Evolutionary conservation across 2,113 vertebrate genomes (phyloP).

Genomic region (Ranitomeya variabilis): DNA sequence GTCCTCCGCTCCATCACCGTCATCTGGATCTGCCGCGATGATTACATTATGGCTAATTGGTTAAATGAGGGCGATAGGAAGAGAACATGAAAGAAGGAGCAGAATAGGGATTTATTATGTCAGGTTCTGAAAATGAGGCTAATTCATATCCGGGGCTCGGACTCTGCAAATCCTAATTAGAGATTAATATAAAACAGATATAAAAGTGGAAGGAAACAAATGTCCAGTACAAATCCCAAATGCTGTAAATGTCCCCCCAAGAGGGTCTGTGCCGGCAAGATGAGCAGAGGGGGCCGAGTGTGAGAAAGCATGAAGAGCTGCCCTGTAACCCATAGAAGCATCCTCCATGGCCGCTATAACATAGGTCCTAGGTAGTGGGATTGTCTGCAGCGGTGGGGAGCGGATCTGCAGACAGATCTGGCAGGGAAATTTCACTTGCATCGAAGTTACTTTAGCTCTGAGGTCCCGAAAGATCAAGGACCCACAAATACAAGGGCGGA

Average conservation of each 20-base stretch:
- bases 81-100: neutral
- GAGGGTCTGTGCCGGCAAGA: no score
- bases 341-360: no score
- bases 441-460: no score
- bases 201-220: neutral
- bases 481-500: no score
- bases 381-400: no score
- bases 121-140: neutral
- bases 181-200: neutral
- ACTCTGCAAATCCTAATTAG: neutral
- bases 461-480: no score
- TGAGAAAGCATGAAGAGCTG: no score
- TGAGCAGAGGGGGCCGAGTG: no score
- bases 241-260: neutral
- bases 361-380: no score
- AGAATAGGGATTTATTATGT: neutral
- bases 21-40: neutral
- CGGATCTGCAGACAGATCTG: no score
- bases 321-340: no score
- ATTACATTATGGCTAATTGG: slow-evolving; percentile 30
- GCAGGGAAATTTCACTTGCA: no score
- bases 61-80: slow-evolving; percentile 15
- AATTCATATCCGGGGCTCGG: neutral
- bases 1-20: slow-evolving; percentile 1
- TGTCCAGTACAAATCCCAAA: neutral